These are phyloP conservation scores for Petrolisthes cinctipes DNA, from an alignment of 2,888 invertebrate species.

Conservation along the genomic window DNA sequence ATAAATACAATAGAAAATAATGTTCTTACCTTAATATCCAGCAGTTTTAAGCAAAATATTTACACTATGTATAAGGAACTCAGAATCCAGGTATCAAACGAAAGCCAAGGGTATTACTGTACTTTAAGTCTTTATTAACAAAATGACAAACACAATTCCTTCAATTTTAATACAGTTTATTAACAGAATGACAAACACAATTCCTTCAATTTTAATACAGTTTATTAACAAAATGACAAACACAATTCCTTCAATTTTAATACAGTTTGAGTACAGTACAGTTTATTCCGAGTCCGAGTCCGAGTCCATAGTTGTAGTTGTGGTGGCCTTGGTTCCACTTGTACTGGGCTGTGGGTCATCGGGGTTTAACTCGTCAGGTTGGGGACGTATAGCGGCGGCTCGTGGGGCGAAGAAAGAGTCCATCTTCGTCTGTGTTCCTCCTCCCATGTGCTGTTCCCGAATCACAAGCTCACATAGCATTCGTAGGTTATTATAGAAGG, in stretches of 20 bases:
- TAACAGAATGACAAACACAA: no score
- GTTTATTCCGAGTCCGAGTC: neutral
- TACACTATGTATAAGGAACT: neutral
- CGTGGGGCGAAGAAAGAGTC: neutral
- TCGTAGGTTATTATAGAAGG: slow-evolving; percentile 12
- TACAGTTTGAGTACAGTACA: no score
- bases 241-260: no score
- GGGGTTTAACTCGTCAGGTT: neutral
- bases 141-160: no score
- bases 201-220: no score
- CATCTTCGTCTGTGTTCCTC: neutral
- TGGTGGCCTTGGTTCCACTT: neutral
- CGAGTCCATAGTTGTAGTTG: neutral
- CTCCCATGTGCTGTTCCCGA: slow-evolving; percentile 4
- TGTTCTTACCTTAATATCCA: no score
- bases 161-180: no score
- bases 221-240: no score
- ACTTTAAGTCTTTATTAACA: no score
- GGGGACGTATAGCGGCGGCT: neutral
- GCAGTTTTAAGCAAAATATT: no score
- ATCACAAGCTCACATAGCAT: neutral
- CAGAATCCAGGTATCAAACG: neutral
- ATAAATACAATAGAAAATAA: no score
- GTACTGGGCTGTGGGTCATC: neutral
- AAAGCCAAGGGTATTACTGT: no score